These are phyloP conservation scores for Sinelater perroti DNA, from an alignment of 2,888 invertebrate species.

Conservation along the genomic window DNA sequence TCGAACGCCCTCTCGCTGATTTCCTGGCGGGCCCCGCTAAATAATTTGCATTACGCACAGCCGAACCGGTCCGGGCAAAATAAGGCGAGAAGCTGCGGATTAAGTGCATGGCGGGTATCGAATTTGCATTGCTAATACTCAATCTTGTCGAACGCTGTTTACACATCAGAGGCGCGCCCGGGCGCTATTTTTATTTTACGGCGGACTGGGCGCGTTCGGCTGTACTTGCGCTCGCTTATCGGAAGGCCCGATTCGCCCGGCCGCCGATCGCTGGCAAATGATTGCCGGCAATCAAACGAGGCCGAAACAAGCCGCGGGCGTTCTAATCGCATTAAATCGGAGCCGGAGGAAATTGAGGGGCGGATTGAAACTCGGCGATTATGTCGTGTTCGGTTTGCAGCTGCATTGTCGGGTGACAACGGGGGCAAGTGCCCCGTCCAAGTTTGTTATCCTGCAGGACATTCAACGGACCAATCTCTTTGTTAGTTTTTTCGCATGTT, in stretches of 20 bases:
- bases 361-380: too few relatives aligned
- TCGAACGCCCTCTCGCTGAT: conserved; percentile 9
- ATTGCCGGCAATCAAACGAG: conserved; percentile 6
- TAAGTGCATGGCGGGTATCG: conserved; percentile 15
- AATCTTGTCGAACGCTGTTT: conserved; percentile 3
- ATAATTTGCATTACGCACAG: conserved; percentile 18
- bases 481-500: too few relatives aligned
- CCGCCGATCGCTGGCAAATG: neutral
- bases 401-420: too few relatives aligned
- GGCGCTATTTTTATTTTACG: neutral
- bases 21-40: conserved; percentile 13
- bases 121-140: conserved; percentile 20
- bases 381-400: too few relatives aligned
- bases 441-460: too few relatives aligned
- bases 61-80: neutral
- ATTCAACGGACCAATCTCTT: too few relatives aligned
- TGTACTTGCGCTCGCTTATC: neutral
- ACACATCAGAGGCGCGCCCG: conserved; percentile 1
- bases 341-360: conserved; percentile 1
- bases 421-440: too few relatives aligned
- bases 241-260: neutral
- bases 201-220: neutral
- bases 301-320: neutral
- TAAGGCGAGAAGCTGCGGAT: conserved; percentile 16
- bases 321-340: conserved; percentile 1